Base-by-base conservation (phyloP, 2,113 vertebrate genomes). In the Oncorhynchus gorbuscha region DNA sequence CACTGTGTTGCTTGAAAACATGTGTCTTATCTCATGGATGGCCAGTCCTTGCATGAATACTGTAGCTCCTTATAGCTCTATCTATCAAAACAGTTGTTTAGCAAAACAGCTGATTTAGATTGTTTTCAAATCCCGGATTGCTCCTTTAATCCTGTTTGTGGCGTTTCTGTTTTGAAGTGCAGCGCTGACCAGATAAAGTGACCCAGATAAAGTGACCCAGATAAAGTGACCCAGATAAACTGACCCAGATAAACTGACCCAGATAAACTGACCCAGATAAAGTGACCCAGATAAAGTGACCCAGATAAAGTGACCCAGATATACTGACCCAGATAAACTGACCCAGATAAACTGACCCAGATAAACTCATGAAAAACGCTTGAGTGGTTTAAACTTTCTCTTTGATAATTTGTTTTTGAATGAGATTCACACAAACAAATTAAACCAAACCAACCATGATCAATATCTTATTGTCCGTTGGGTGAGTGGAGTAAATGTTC, bases 391-490 rank as follows among this genome's bases (percentile, higher is more conserved):
- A 70, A 72, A 70, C 70, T 77, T 79, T 74, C 39, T 70, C 12
- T 73, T 83, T 80, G 76, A 72, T 32, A 76, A 85, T 84, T 77
- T 51, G 58, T 76, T 79, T 81, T 73, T 70, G 12, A 55, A 55
- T 71, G 5, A 45, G 20, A 71, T 8, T 73, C 14, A 73, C 58
- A 73, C 14, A 13, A 24, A 2, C 5, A 22, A 82, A 69, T 67
- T 62, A 35, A 76, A 76, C 32, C 32, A 26, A 35, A 64, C 13
- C 7, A 66, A 24, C 11, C 48, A 5, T 24, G 20, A 64, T 83
- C 64, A 32, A 76, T 82, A 76, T 58, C n/a, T 68, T 58, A 35
- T 75, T 12, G 16, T 55, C 72, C 12, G 18, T 73, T 7, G 39
- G 20, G 77, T 24, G 76, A 62, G 58, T 69, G 58, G 6, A 12